Conservation (phyloP, 1,140 invertebrate species). For the Olivierus martensii region DNA sequence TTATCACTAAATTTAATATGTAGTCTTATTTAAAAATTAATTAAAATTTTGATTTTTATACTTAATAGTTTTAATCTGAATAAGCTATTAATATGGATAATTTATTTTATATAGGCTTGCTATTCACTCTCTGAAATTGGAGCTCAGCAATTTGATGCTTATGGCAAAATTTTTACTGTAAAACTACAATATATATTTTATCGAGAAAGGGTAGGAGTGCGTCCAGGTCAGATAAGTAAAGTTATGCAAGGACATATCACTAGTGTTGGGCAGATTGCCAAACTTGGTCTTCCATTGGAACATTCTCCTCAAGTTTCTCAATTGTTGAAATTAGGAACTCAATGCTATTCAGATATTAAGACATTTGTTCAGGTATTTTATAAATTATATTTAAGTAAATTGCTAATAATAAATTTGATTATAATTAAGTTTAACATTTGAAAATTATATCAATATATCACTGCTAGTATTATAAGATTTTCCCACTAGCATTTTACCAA, state of each 20-base stretch:
- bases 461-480: no score
- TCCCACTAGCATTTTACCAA: no score
- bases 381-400: neutral
- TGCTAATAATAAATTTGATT: no score
- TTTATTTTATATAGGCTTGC: constrained; percentile 19
- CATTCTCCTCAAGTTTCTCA: constrained; percentile 94
- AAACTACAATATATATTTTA: constrained; percentile 98
- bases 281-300: constrained; percentile 89
- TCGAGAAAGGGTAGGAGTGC: constrained; percentile 90
- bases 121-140: constrained; percentile 42
- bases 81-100: no score
- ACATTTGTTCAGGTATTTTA: constrained; percentile 69
- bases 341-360: constrained; percentile 77
- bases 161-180: constrained; percentile 96
- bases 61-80: no score
- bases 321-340: constrained; percentile 87
- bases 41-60: no score
- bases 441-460: no score
- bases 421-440: no score
- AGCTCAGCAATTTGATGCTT: constrained; percentile 96
- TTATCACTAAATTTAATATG: no score
- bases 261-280: constrained; percentile 77
- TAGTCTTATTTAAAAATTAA: no score
- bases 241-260: constrained; percentile 63
- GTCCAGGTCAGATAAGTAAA: constrained; percentile 90